Conservation (phyloP, 2,113 vertebrate genomes). For the Electrona antarctica region DNA sequence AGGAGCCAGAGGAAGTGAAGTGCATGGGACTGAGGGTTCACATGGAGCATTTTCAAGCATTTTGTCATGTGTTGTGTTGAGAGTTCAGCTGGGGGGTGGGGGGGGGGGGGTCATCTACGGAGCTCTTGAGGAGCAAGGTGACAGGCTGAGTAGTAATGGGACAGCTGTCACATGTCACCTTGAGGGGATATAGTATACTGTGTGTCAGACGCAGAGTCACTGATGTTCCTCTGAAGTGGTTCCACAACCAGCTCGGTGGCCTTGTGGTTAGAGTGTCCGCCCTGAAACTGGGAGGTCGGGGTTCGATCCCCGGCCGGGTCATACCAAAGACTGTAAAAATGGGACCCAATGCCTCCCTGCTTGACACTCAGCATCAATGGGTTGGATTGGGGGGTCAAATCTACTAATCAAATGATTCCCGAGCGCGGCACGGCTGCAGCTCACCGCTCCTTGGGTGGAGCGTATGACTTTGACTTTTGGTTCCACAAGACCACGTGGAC, state of each 20-base stretch:
- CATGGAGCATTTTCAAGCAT: constrained; percentile 25
- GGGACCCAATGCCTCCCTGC: no score
- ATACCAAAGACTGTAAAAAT: no score
- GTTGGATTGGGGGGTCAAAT: no score
- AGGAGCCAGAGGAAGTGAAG: constrained; percentile 6
- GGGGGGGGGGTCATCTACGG: neutral
- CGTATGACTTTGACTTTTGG: neutral
- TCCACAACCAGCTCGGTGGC: no score
- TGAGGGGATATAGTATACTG: constrained; percentile 38
- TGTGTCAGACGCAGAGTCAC: constrained; percentile 9
- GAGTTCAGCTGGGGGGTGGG: neutral
- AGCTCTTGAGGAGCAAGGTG: constrained; percentile 40
- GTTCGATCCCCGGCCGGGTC: no score
- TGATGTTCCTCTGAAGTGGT: constrained; percentile 44
- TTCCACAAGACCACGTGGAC: constrained; percentile 19
- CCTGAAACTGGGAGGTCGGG: no score
- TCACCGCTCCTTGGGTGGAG: no score
- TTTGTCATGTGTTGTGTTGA: constrained; percentile 34
- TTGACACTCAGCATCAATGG: no score
- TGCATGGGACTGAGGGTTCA: constrained; percentile 40
- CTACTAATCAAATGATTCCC: no score
- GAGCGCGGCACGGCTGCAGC: no score
- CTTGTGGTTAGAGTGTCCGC: no score
- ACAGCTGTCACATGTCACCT: constrained; percentile 56
- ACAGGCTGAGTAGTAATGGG: constrained; percentile 40